Conservation (phyloP, 2,797 vertebrate species). For the Karalla daura region DNA sequence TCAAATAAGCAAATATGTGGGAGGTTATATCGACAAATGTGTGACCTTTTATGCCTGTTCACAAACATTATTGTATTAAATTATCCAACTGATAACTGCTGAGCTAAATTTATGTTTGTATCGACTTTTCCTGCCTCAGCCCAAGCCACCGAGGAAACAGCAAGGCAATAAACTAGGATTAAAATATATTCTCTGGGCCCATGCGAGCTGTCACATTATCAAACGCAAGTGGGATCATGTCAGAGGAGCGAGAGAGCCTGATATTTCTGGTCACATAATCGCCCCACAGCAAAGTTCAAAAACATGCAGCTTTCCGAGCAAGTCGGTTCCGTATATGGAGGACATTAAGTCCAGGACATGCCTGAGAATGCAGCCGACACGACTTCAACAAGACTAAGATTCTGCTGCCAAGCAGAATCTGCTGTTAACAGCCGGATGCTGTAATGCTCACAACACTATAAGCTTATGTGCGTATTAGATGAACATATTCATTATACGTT, state of each 20-base stretch:
- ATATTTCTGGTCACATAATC: slow-evolving; percentile 34
- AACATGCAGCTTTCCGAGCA: slow-evolving; percentile 29
- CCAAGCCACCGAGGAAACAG: slow-evolving; percentile 5
- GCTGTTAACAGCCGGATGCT: not conserved
- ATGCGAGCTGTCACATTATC: slow-evolving; percentile 46
- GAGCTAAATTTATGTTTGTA: slow-evolving; percentile 28
- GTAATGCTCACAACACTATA: too few relatives aligned
- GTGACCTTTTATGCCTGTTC: slow-evolving; percentile 20
- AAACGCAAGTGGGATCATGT: slow-evolving; percentile 52
- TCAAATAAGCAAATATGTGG: slow-evolving; percentile 22
- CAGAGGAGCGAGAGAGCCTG: slow-evolving; percentile 26
- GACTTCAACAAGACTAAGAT: slow-evolving; percentile 8
- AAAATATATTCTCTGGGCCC: slow-evolving; percentile 32
- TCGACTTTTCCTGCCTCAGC: slow-evolving; percentile 24
- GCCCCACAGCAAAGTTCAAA: slow-evolving; percentile 21
- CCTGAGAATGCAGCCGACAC: slow-evolving; percentile 1
- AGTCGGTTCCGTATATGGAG: slow-evolving; percentile 18
- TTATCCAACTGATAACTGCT: slow-evolving; percentile 37
- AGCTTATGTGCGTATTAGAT: too few relatives aligned
- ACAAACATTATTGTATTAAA: slow-evolving; percentile 34
- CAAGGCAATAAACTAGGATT: slow-evolving; percentile 50
- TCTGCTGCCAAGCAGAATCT: not conserved
- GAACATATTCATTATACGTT: too few relatives aligned
- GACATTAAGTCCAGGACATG: slow-evolving; percentile 34
- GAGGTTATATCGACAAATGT: slow-evolving; percentile 20